Evolutionary conservation across 2,113 vertebrate genomes (phyloP), one percentile per base, ranked within the genome.

Genomic region (Notothenia coriiceps): DNA sequence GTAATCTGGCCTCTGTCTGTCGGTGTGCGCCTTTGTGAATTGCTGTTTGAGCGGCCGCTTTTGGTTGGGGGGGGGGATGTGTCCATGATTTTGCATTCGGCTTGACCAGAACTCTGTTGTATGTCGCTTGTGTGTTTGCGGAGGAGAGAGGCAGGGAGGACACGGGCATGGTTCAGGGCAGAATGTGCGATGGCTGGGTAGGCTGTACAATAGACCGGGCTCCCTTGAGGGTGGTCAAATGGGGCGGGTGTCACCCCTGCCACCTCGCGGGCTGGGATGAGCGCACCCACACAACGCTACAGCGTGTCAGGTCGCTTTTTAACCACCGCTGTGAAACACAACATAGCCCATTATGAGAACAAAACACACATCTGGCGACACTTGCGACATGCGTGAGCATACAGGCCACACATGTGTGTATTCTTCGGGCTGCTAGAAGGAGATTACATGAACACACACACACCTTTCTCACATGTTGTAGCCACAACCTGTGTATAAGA

Each of bases 231-330:
- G 82, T 79, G 81, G 78, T 92, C 88, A 94, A 94, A 89, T 92
- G 89, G 87, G 86, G 74, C 61, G 74, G 74, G 86, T 92, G 91
- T 94, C 91, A 83, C 75, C 86, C 90, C n/a, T n/a, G n/a, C n/a
- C n/a, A n/a, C n/a, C n/a, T n/a, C n/a, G n/a, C n/a, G n/a, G n/a
- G n/a, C n/a, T n/a, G n/a, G n/a, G n/a, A n/a, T n/a, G n/a, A n/a
- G n/a, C n/a, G n/a, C 85, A 83, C 88, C 85, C 80, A 75, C 85
- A 83, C 82, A 83, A 67, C 74, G 65, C 80, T 64, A 85, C 91
- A 93, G 90, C 89, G n/a, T 94, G 92, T 94, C 91, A 92, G 66
- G 70, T 93, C n/a, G n/a, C 87, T 85, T 87, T 87, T 92, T 85
- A 91, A 76, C 50, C 79, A 74, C 66, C 59, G 0, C 80, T 76